These are phyloP conservation scores for Anguilla megastoma DNA, from an alignment of 2,797 vertebrate genomes.

Conservation along the genomic window DNA sequence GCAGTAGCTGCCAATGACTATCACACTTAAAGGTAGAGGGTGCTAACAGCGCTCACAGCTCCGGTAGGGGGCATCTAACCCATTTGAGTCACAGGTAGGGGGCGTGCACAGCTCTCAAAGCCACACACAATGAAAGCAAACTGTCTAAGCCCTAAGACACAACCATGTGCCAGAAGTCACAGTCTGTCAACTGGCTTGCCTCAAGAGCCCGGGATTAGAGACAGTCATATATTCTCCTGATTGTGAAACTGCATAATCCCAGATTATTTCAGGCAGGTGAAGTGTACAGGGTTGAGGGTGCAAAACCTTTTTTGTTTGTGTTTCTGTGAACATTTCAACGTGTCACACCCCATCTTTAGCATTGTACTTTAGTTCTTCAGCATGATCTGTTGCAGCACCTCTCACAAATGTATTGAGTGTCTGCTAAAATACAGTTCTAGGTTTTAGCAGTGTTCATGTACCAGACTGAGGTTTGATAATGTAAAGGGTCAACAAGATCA, in stretches of 20 bases:
- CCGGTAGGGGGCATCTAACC: background rate
- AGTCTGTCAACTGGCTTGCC: constrained; percentile 14
- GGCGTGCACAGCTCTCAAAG: background rate
- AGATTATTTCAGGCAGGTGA: constrained; percentile 58
- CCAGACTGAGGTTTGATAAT: background rate
- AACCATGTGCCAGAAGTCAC: constrained; percentile 33
- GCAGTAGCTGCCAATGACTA: background rate
- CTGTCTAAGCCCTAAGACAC: constrained; percentile 5
- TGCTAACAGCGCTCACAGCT: background rate
- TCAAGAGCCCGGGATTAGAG: constrained; percentile 52
- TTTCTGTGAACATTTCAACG: background rate
- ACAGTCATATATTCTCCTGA: constrained; percentile 45
- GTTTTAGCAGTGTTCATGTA: background rate
- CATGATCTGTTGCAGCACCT: background rate
- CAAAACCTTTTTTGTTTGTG: background rate
- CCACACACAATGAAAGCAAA: background rate
- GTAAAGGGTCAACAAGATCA: constrained; percentile 41
- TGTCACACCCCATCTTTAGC: background rate
- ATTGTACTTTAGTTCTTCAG: background rate
- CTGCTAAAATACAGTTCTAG: background rate
- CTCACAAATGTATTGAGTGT: background rate
- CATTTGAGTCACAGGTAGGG: background rate
- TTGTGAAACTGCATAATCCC: constrained; percentile 59
- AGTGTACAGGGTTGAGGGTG: background rate
- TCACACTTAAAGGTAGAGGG: background rate